These are phyloP conservation scores for Orius insidiosus DNA, from an alignment of 1,140 invertebrate genomes.

Conservation along the genomic window DNA sequence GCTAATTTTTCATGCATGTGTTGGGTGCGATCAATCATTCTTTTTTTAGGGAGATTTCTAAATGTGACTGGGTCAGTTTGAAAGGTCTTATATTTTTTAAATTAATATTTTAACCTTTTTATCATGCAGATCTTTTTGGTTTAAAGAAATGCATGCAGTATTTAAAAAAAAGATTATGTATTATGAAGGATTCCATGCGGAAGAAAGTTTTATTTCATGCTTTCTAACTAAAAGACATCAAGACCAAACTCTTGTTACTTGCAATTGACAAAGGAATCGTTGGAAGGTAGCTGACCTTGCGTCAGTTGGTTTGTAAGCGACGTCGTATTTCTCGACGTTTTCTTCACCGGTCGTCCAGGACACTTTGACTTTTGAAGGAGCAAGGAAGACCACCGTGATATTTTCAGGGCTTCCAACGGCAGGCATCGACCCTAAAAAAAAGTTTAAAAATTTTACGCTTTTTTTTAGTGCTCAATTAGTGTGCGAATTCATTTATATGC, in stretches of 20 bases:
- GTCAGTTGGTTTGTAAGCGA: constrained; percentile 64
- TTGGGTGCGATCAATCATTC: too few species aligned
- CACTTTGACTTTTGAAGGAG: constrained; percentile 59
- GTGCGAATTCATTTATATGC: background rate
- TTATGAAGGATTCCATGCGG: too few species aligned
- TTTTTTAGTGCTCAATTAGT: background rate
- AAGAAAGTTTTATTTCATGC: too few species aligned
- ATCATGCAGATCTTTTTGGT: too few species aligned
- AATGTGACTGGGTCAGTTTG: too few species aligned
- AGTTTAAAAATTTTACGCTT: background rate
- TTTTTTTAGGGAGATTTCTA: too few species aligned
- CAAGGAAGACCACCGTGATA: constrained; percentile 68
- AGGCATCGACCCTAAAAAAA: constrained; percentile 48
- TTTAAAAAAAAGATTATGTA: too few species aligned
- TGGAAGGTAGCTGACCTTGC: constrained; percentile 39
- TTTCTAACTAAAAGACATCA: too few species aligned
- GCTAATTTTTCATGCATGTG: too few species aligned
- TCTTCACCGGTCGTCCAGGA: constrained; percentile 61
- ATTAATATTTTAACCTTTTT: too few species aligned
- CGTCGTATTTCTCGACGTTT: constrained; percentile 66
- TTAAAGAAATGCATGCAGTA: too few species aligned
- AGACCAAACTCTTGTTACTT: background rate
- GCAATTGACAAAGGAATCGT: background rate
- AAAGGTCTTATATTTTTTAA: too few species aligned
- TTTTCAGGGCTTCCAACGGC: constrained; percentile 60